These are phyloP conservation scores for Anguilla pacifica DNA, from an alignment of 2,797 vertebrate species.

Conservation along the genomic window DNA sequence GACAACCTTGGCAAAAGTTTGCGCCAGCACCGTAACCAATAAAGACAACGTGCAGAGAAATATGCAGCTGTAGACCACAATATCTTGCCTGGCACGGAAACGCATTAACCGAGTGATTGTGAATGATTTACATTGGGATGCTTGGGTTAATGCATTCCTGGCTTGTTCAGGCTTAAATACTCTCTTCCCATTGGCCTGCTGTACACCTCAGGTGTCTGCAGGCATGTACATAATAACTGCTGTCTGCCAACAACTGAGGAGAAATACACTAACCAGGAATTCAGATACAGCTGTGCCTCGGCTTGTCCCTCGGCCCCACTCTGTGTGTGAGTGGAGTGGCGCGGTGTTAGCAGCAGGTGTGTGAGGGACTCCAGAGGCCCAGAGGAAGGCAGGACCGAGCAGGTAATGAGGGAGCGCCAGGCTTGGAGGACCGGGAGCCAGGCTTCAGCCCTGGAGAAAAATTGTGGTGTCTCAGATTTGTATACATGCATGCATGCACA, in stretches of 20 bases:
- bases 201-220: background rate
- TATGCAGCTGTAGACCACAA: background rate
- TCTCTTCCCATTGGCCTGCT: background rate
- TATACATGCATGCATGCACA: background rate
- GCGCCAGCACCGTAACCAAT: background rate
- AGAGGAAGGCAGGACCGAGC: background rate
- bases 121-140: background rate
- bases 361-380: background rate
- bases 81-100: background rate
- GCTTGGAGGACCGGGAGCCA: background rate
- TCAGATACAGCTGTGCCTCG: conserved; percentile 36
- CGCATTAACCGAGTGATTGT: background rate
- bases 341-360: conserved; percentile 25
- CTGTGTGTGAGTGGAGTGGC: conserved; percentile 38
- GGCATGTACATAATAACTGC: background rate
- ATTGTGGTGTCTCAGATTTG: background rate
- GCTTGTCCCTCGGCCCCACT: conserved; percentile 43
- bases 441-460: background rate
- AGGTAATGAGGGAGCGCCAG: background rate
- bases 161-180: background rate
- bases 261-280: conserved; percentile 21
- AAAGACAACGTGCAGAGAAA: background rate
- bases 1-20: background rate
- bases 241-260: background rate
- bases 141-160: background rate